Evolutionary conservation across 2,888 invertebrate genomes (phyloP).

Genomic region (Acanthosepion lycidas): DNA sequence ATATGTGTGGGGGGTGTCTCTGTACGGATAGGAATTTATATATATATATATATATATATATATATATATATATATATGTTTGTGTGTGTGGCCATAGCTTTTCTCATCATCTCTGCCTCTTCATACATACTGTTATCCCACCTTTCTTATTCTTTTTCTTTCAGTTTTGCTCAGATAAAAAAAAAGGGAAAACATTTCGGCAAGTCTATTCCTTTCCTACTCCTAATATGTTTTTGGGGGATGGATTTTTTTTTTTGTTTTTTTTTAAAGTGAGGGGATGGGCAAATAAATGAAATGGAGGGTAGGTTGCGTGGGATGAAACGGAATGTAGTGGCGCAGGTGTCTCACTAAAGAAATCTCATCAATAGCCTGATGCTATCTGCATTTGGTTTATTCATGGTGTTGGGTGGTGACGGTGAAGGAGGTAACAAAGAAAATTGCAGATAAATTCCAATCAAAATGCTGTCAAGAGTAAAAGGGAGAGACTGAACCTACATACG

Average conservation of each 20-base stretch:
- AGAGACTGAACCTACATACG: too few relatives aligned
- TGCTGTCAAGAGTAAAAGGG: neutral
- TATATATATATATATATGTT: too few relatives aligned
- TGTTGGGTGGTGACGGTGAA: neutral
- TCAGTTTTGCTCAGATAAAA: neutral
- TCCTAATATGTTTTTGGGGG: neutral
- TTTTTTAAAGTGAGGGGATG: neutral
- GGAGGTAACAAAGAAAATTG: neutral
- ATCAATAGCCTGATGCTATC: slow-evolving; percentile 33
- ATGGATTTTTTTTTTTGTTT: neutral
- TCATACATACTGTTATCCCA: too few relatives aligned
- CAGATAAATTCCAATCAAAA: neutral
- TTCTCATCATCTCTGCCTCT: too few relatives aligned
- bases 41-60: too few relatives aligned
- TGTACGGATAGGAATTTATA: neutral
- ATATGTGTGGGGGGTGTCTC: neutral
- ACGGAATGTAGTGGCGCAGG: slow-evolving; percentile 8
- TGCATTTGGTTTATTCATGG: neutral
- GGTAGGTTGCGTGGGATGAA: neutral
- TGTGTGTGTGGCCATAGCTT: neutral
- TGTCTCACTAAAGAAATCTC: neutral
- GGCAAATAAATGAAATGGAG: neutral
- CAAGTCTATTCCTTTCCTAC: neutral
- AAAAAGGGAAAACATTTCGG: neutral
- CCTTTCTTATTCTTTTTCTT: neutral